Conservation (phyloP, 2,888 invertebrate genomes). For the Eustalomyia histrio region DNA sequence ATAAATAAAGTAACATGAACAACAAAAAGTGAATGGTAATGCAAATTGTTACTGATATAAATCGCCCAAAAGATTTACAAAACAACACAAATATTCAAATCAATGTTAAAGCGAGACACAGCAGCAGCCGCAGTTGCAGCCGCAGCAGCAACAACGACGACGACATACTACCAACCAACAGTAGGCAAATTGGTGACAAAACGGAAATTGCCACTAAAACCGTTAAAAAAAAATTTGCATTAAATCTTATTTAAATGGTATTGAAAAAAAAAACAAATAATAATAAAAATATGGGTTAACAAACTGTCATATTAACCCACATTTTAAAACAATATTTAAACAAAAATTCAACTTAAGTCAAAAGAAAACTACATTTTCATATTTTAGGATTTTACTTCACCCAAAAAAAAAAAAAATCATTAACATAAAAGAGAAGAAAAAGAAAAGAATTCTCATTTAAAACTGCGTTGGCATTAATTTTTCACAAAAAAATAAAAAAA, state of each 20-base stretch:
- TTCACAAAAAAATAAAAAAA: not conserved
- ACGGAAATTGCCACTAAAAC: conserved; percentile 63
- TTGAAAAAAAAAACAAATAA: no score
- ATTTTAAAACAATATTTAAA: conserved; percentile 25
- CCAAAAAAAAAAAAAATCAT: not conserved
- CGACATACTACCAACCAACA: conserved; percentile 24
- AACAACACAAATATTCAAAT: conserved; percentile 25
- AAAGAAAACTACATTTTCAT: not conserved
- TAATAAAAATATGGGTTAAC: conserved; percentile 24
- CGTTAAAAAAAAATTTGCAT: conserved; percentile 51
- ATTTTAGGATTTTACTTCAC: not conserved
- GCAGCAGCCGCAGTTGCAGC: not conserved
- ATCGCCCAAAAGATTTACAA: conserved; percentile 45
- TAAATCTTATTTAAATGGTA: conserved; percentile 46
- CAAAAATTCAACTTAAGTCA: not conserved
- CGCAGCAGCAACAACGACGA: not conserved
- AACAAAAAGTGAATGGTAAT: conserved; percentile 60
- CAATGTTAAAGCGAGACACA: conserved; percentile 29
- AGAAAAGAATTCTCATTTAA: not conserved
- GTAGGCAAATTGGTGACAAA: conserved; percentile 65
- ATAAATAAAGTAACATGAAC: not conserved
- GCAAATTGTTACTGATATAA: conserved; percentile 53
- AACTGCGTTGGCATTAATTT: conserved; percentile 1
- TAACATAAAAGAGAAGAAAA: not conserved
- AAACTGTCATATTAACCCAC: conserved; percentile 64